A percentile compares a stretch with the other conserved stretches of the same genome.
These are phyloP conservation scores for Corydoras maculifer DNA, from an alignment of 2,113 vertebrate genomes.

Conservation along the genomic window DNA sequence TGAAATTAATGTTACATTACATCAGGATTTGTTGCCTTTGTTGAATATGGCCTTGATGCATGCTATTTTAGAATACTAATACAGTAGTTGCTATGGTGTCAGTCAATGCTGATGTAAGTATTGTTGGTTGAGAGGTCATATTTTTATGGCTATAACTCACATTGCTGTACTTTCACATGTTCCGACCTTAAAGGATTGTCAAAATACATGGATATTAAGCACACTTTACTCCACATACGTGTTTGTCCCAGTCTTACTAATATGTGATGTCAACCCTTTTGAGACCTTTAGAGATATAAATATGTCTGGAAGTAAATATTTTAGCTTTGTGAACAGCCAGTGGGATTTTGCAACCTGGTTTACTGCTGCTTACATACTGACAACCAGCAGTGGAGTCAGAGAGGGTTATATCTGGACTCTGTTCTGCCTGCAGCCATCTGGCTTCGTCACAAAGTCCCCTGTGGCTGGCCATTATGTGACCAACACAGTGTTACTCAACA, in stretches of 20 bases:
- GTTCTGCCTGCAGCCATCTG: conserved; percentile 10
- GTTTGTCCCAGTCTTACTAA: background rate
- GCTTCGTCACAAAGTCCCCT: conserved; percentile 19
- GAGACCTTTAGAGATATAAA: conserved; percentile 9
- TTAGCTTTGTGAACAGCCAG: background rate
- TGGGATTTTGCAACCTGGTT: conserved; percentile 25
- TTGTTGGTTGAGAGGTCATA: too few relatives aligned
- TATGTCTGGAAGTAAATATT: conserved; percentile 2
- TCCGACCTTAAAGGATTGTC: background rate
- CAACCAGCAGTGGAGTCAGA: background rate
- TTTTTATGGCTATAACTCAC: too few relatives aligned
- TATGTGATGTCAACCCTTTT: conserved; percentile 1
- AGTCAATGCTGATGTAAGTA: too few relatives aligned
- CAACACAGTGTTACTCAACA: conserved; percentile 1
- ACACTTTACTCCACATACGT: background rate
- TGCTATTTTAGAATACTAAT: too few relatives aligned
- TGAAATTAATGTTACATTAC: too few relatives aligned
- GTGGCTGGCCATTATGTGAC: conserved; percentile 38
- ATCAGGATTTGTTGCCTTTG: too few relatives aligned
- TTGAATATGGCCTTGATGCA: too few relatives aligned
- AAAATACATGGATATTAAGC: background rate
- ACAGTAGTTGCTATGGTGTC: too few relatives aligned
- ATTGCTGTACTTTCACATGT: background rate
- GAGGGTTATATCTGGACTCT: conserved; percentile 27
- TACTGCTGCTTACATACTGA: conserved; percentile 16